Evolutionary conservation across 1,140 invertebrate genomes (phyloP).

Genomic region (Anagrus nilaparvatae): DNA sequence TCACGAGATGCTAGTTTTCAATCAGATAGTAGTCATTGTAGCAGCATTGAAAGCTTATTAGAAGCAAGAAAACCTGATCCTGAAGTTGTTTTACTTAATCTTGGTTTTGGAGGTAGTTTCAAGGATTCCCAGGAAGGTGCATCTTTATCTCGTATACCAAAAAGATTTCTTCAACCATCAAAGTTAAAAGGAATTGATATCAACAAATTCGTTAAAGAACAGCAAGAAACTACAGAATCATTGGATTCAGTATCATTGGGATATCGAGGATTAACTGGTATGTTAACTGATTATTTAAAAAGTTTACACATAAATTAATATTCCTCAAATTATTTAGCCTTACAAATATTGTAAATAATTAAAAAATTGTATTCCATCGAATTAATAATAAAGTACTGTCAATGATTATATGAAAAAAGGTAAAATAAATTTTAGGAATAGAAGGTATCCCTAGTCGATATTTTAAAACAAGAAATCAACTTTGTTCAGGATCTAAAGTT

Average conservation of each 20-base stretch:
- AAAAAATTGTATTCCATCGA: constrained; percentile 10
- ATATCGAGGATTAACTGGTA: constrained; percentile 52
- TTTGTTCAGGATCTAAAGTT: constrained; percentile 37
- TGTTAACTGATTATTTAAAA: constrained; percentile 13
- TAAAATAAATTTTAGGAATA: not conserved
- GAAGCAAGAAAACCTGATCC: constrained; percentile 63
- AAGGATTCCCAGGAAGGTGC: constrained; percentile 36
- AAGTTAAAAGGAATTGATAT: constrained; percentile 51
- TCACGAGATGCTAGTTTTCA: constrained; percentile 51
- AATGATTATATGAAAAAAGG: not conserved
- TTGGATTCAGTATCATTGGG: constrained; percentile 53
- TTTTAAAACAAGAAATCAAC: too few species aligned
- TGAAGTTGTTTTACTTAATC: constrained; percentile 57
- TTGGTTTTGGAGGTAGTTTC: constrained; percentile 49
- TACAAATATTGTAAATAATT: not conserved
- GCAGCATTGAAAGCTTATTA: constrained; percentile 63
- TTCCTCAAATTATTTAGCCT: not conserved
- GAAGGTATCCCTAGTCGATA: too few species aligned
- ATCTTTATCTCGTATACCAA: constrained; percentile 55
- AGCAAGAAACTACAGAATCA: constrained; percentile 47
- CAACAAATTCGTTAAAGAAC: constrained; percentile 48
- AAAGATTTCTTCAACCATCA: constrained; percentile 52
- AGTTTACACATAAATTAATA: not conserved
- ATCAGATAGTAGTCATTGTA: constrained; percentile 63
- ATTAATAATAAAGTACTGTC: constrained; percentile 9